Evolutionary conservation across 2,888 invertebrate species (phyloP).

Genomic region (Aphodius granarius): DNA sequence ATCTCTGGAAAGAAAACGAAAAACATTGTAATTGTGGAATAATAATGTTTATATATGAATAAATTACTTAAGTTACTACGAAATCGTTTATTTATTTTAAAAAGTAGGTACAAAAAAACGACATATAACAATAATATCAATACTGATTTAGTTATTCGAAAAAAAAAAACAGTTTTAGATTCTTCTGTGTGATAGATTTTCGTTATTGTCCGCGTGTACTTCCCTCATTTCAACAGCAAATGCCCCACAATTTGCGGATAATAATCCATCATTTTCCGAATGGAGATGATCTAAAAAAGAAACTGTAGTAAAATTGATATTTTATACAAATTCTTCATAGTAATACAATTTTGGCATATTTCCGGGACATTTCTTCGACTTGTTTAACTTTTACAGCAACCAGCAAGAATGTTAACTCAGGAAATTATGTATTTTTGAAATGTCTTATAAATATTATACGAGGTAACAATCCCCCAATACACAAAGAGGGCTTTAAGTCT

Average conservation of each 20-base stretch:
- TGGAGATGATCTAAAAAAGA: slow-evolving; percentile 20
- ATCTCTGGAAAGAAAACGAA: neutral
- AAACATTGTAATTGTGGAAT: neutral
- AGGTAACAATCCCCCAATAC: too few relatives aligned
- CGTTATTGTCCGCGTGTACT: slow-evolving; percentile 2
- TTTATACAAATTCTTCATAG: too few relatives aligned
- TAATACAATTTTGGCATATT: slow-evolving; percentile 3
- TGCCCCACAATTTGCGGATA: slow-evolving; percentile 2
- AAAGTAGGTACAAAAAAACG: neutral
- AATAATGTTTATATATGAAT: neutral
- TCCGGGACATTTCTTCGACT: too few relatives aligned
- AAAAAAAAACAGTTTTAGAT: slow-evolving; percentile 3
- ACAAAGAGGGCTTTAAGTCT: too few relatives aligned
- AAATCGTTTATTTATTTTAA: neutral
- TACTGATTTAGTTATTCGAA: neutral
- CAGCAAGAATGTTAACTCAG: too few relatives aligned
- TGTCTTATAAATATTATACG: too few relatives aligned
- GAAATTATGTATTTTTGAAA: too few relatives aligned
- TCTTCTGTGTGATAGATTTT: slow-evolving; percentile 12
- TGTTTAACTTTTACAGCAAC: too few relatives aligned
- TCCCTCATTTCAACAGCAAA: slow-evolving; percentile 24
- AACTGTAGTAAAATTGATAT: too few relatives aligned
- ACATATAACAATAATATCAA: neutral
- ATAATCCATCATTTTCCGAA: slow-evolving; percentile 20
- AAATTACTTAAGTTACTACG: neutral